Conservation (phyloP, 2,797 vertebrate genomes). For the Sebastes diploproa region DNA sequence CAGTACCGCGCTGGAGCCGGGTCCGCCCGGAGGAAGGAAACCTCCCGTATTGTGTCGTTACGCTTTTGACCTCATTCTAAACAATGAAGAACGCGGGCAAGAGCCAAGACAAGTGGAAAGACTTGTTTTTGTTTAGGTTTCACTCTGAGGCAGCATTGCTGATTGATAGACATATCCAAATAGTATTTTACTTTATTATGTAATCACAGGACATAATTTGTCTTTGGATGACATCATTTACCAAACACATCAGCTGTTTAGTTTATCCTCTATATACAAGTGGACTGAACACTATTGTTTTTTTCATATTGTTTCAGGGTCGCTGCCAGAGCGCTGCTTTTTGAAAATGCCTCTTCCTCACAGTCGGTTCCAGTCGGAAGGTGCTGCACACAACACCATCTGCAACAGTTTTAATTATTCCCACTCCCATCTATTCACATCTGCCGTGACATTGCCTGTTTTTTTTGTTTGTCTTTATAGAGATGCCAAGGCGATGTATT, state of each 20-base stretch:
- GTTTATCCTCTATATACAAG: background rate
- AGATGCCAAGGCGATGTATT: conserved; percentile 95
- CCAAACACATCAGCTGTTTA: background rate
- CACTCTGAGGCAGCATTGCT: background rate
- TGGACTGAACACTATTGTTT: background rate
- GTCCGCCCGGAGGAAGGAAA: conserved; percentile 58
- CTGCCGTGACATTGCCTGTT: background rate
- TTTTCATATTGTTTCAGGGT: conserved; percentile 82
- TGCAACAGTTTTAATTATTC: background rate
- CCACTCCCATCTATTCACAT: background rate
- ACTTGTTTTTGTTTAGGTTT: conserved; percentile 1
- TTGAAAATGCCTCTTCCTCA: conserved; percentile 86
- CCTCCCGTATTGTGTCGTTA: conserved; percentile 43
- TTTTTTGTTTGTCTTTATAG: conserved; percentile 69
- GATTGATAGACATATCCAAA: background rate
- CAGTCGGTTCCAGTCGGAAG: conserved; percentile 83
- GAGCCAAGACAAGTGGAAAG: background rate
- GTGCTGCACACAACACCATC: conserved; percentile 60
- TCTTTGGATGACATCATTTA: background rate
- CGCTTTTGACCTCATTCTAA: conserved; percentile 33
- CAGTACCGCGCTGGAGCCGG: background rate
- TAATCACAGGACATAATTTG: background rate
- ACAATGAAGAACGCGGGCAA: conserved; percentile 38
- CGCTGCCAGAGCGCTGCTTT: conserved; percentile 89
- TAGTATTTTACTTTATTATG: background rate